Percentiles rank a stretch among this genome's conserved stretches.
phyloP scores from a whole-genome alignment of 2,888 invertebrate species.

The Mactromeris polynyma region DNA sequence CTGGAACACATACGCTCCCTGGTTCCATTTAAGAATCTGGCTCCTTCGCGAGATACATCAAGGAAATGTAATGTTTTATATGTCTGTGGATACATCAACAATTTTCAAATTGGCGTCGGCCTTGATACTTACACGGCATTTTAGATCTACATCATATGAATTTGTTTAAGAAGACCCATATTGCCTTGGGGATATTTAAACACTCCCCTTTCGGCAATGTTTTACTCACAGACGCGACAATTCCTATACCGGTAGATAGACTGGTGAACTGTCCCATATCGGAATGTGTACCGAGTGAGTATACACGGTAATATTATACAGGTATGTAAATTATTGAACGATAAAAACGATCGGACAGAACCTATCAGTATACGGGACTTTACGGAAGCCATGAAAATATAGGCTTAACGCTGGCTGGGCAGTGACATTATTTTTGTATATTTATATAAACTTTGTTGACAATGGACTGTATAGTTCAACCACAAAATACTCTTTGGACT shows the following conservation, averaged over 20 bases:
- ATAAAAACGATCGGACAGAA: conserved; percentile 59
- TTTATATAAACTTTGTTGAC: conserved; percentile 58
- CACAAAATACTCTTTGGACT: conserved; percentile 76
- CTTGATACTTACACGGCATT: no score
- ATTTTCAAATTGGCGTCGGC: no score
- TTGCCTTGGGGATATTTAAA: no score
- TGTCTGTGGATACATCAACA: no score
- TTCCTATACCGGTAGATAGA: neutral
- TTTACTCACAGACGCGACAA: neutral
- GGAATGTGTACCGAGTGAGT: conserved; percentile 16
- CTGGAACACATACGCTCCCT: no score
- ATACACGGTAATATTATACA: conserved; percentile 52
- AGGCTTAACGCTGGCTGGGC: conserved; percentile 68
- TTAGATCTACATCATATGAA: no score
- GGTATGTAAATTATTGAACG: conserved; percentile 74
- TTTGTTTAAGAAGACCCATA: no score
- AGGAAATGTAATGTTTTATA: no score
- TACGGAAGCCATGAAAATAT: conserved; percentile 66
- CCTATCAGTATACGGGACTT: conserved; percentile 56
- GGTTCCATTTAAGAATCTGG: no score
- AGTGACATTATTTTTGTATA: conserved; percentile 58
- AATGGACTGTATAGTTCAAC: conserved; percentile 78
- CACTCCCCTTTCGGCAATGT: no score
- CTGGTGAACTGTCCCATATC: neutral
- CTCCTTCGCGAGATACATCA: no score